These are phyloP conservation scores for Cydia fagiglandana DNA, from an alignment of 1,140 invertebrate species.

Conservation along the genomic window DNA sequence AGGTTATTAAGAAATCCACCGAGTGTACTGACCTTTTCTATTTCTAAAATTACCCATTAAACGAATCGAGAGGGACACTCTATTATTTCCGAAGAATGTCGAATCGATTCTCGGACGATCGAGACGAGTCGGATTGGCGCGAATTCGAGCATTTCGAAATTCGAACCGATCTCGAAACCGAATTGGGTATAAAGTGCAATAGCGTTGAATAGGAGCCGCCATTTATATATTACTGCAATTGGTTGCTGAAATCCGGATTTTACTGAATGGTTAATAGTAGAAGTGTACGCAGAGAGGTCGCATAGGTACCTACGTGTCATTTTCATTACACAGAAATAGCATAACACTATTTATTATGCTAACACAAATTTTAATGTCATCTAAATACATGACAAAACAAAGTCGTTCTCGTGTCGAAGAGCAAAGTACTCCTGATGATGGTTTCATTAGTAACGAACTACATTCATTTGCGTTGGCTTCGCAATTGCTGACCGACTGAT, in stretches of 20 bases:
- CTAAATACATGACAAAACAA: too few relatives aligned
- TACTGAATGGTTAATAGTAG: neutral
- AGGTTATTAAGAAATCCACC: too few relatives aligned
- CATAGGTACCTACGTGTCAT: too few relatives aligned
- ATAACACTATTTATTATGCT: too few relatives aligned
- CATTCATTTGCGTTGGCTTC: too few relatives aligned
- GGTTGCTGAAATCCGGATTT: neutral
- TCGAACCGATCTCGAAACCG: slow-evolving; percentile 21
- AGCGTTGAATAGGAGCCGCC: neutral
- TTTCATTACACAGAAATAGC: too few relatives aligned
- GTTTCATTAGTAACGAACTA: too few relatives aligned
- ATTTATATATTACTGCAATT: neutral
- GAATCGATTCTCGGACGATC: slow-evolving; percentile 42
- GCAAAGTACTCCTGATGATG: too few relatives aligned
- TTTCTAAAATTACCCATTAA: neutral
- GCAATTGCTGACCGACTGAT: neutral
- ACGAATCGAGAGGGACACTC: slow-evolving; percentile 19
- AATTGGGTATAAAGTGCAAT: slow-evolving; percentile 36
- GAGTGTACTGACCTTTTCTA: too few relatives aligned
- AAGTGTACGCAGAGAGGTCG: too few relatives aligned
- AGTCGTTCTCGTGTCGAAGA: too few relatives aligned
- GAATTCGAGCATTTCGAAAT: slow-evolving; percentile 38
- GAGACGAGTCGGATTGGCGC: slow-evolving; percentile 37
- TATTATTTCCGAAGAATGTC: slow-evolving; percentile 36
- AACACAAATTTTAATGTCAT: too few relatives aligned